phyloP scores from a whole-genome alignment of 2,888 invertebrate species.

The Leptopterna dolabrata region DNA sequence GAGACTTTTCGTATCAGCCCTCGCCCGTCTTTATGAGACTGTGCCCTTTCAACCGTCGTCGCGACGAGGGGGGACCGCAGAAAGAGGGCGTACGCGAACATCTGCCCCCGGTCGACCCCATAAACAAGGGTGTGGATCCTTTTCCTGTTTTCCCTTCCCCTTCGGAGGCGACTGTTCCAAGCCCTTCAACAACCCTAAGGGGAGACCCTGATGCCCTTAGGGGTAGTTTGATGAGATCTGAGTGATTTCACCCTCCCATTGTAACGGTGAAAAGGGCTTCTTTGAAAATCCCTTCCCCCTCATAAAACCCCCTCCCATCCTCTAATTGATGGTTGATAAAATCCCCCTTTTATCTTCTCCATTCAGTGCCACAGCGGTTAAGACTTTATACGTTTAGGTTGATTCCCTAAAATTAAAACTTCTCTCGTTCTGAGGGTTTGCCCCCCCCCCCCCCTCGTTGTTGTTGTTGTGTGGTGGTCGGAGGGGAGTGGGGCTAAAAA shows the following conservation, averaged over 20 bases:
- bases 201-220: background rate
- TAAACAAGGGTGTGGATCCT: conserved; percentile 18
- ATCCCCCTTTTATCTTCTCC: background rate
- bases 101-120: conserved; percentile 16
- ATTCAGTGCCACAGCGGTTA: background rate
- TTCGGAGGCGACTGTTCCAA: background rate
- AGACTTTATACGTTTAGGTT: background rate
- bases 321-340: background rate
- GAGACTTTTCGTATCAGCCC: conserved; percentile 4
- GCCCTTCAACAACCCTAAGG: background rate
- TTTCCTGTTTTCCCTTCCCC: background rate
- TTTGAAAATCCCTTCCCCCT: background rate
- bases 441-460: background rate
- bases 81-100: background rate
- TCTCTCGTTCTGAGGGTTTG: background rate
- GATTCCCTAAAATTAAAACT: background rate
- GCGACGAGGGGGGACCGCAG: background rate
- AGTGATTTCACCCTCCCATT: conserved; percentile 12
- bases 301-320: background rate
- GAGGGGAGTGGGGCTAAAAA: background rate
- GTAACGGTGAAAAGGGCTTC: background rate
- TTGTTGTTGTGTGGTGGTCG: background rate
- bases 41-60: background rate
- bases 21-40: background rate
- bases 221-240: conserved; percentile 12